phyloP scores from a whole-genome alignment of 2,888 invertebrate species.

The Hartigia nigra region DNA sequence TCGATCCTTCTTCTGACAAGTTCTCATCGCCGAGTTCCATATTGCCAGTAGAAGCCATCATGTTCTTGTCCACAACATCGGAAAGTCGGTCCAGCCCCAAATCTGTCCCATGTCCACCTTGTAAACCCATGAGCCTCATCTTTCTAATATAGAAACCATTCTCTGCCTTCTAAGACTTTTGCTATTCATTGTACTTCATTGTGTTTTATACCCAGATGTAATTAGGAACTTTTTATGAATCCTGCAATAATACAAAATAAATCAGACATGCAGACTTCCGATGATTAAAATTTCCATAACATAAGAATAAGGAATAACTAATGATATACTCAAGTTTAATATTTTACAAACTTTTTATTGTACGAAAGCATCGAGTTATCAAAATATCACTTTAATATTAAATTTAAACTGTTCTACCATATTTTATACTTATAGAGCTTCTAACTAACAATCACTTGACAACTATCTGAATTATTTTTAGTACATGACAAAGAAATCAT shows the following conservation, averaged over 20 bases:
- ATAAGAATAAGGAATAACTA: background rate
- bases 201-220: background rate
- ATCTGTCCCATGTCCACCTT: constrained; percentile 55
- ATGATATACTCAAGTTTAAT: background rate
- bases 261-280: background rate
- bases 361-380: background rate
- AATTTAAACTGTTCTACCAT: background rate
- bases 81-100: constrained; percentile 51
- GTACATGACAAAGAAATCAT: background rate
- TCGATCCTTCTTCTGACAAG: constrained; percentile 60
- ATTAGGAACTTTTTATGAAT: background rate
- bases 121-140: constrained; percentile 57
- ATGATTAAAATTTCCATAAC: background rate
- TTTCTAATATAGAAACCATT: constrained; percentile 42
- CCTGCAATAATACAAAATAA: background rate
- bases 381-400: background rate
- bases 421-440: background rate
- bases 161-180: background rate
- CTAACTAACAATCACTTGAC: background rate
- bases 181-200: background rate
- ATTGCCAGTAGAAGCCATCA: constrained; percentile 53
- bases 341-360: background rate
- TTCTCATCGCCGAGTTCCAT: constrained; percentile 43
- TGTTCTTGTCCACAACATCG: constrained; percentile 47
- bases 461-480: background rate